Evolutionary conservation across 2,113 vertebrate genomes (phyloP), one percentile per base, ranked within the genome.

Genomic region (Rhinolophus sinicus): DNA sequence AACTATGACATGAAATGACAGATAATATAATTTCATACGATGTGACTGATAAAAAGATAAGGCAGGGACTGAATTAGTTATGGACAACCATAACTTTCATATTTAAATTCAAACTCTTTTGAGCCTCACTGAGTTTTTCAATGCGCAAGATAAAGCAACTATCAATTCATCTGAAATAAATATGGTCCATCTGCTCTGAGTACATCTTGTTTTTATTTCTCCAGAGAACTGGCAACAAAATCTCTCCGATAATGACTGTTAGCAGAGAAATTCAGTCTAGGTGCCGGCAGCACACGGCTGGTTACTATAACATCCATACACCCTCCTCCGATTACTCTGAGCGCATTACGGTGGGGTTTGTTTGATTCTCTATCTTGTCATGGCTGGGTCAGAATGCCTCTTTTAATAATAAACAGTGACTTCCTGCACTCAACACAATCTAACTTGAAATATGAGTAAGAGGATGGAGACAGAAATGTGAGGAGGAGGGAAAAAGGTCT

Each of bases 381-480:
- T 40, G 58, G 50, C n/a, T 58, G 35, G 60, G 33, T 78, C 52
- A 75, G 91, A 93, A 90, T 52, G 65, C 21, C 21, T 90, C 30
- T 84, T 73, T 84, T 44, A 84, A 62, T n/a, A 69, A 73, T 38
- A 60, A 90, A 62, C n/a, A 82, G 56, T 62, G 87, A 85, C 72
- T 93, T 93, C 28, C 72, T 75, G 11, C 84, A 28, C 30, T 93
- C 58, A 83, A 75, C 15, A 54, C 15, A 56, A 8, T 56, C 44
- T 95, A 80, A 70, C 91, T 70, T 58, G 91, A 92, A 88, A 92
- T n/a, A 81, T 18, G 58, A 91, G 44, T 80, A 88, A 81, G 83
- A 58, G 56, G 28, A 50, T 44, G 64, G 33, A 85, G 58, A 52
- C 78, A 8, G 10, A 91, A 78, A 80, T 24, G 47, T 78, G 54